Evolutionary conservation across 1,140 invertebrate genomes (phyloP), one percentile per base, ranked within the genome.

Genomic region (Luehdorfia chinensis): DNA sequence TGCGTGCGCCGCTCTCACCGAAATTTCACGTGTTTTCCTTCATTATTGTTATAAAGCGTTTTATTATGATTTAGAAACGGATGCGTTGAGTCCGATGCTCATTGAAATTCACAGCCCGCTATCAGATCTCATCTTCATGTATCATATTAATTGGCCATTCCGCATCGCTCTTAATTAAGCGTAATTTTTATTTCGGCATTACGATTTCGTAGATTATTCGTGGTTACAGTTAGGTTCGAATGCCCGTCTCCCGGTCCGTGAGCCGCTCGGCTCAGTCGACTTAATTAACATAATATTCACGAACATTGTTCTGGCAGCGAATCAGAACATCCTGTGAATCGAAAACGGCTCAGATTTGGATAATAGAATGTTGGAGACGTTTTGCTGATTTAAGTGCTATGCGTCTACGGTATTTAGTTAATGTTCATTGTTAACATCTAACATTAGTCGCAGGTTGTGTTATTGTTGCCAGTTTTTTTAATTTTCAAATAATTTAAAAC

Each of bases 111-210:
- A 39, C 50, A 50, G n/a, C n/a, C 47, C 41, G 47, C 48, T 60
- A 50, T 59, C 53, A 21, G 19, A 66, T 60, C 47, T 58, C 36
- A 37, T 55, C 57, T 50, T 55, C 45, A 54, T 60, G 60, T 61
- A 71, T 67, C 56, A 64, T 61, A 73, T 62, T 61, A 73, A 66
- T 70, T 70, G 66, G 57, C 50, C 58, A 60, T 52, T 57, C 33
- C 55, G 54, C 62, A 57, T 59, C 50, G 56, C 39, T 65, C 53
- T 63, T 71, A 68, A 66, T 71, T 71, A 74, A 59, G 53, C 50
- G 34, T 59, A 59, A 59, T 67, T 71, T 66, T 66, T 60, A 59
- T 66, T 66, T 62, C 37, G 15, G 54, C 44, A 56, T 52, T 58
- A 66, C 55, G 50, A 51, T 71, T 66, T 62, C 57, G 49, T 13